Evolutionary conservation across 2,888 invertebrate genomes (phyloP), one percentile per base, ranked within the genome.

Genomic region (Epistrophe eligans): DNA sequence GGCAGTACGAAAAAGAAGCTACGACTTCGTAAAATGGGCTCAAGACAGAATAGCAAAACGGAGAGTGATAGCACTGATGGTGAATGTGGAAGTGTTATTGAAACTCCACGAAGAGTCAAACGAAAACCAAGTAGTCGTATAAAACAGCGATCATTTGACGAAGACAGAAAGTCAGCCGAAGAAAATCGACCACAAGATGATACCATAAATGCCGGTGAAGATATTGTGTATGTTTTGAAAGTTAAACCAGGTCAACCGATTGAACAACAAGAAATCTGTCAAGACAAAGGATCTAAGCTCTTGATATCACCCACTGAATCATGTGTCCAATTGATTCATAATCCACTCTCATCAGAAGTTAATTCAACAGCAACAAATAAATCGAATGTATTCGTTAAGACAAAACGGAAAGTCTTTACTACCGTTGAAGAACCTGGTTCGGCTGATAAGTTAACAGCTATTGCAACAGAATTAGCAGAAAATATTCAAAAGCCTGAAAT

Each of bases 341-440:
- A 84, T 55, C 77, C 83, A 9, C 74, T 62, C 15, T 45, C 3
- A 24, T 24, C 64, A 15, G 87, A 87, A 60, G 19, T 66, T 0
- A 9, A 40, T 45, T 89, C 58, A 81, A 52, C 71, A 88, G 88
- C 79, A 90, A 90, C 70, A 4, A 89, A 89, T 32, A 91, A 91
- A n/a, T 90, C 94, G 58, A 96, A 96, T 91, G 94, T 97, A 0
- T 96, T 97, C 88, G 96, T 97, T 0, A 97, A 96, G 92, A 97
- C 97, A 0, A 97, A 96, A 55, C 94, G 96, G 74, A 97, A 96
- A 93, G 95, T 97, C 89, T 97, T 97, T 88, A 96, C 96, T 0
- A 96, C 97, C 0, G 94, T 96, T 6, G 94, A 95, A 2, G 90
- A 92, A 28, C 90, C 91, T 1, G 90, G 72, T 62, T 90, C 91